Base-by-base conservation (phyloP, 2,888 invertebrate species). In the Archips crataeganus region DNA sequence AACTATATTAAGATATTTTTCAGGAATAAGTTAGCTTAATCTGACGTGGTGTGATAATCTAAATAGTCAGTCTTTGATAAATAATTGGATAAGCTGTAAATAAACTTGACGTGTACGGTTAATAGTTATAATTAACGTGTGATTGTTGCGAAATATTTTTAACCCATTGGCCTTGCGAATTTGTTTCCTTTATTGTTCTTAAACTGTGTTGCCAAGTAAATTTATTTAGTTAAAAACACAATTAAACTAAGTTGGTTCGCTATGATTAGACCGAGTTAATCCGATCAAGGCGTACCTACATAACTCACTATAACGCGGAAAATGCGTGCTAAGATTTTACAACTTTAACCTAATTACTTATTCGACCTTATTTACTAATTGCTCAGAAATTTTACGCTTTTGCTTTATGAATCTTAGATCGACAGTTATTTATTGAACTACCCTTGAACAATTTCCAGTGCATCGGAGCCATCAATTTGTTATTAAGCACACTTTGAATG, bases 401-500 rank as follows among this genome's bases (percentile, higher is more conserved):
- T 68, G 34, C 8, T 23, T 34, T 45, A 34, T 8, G 51, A 23
- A 51, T 61, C 10, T 61, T 13, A n/a, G 69, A 49, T 69, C 61
- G 57, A 59, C 32, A 23, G 57, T 6, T 54, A 39, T 45, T 45
- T 45, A 67, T 67, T 67, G 39, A 67, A 34, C 39, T 57, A 57
- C 57, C 66, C 66, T 57, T 67, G 42, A 57, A 57, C 57, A 23
- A 47, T 63, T 51, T 15, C 32, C 66, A 47, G 45, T 72, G 67
- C 62, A 61, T 42, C 34, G 54, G 60, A 13, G 60, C 54, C 67
- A 67, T 67, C 61, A 34, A 72, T 71, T 63, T 72, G 61, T 67
- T 62, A 72, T 72, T 23, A 62, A 72, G 45, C 45, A 62, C 71
- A 72, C 71, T 72, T 62, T 54, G 66, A 67, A 61, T 62, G 71